Conservation (phyloP, 2,888 invertebrate genomes). For the Altica lythri region DNA sequence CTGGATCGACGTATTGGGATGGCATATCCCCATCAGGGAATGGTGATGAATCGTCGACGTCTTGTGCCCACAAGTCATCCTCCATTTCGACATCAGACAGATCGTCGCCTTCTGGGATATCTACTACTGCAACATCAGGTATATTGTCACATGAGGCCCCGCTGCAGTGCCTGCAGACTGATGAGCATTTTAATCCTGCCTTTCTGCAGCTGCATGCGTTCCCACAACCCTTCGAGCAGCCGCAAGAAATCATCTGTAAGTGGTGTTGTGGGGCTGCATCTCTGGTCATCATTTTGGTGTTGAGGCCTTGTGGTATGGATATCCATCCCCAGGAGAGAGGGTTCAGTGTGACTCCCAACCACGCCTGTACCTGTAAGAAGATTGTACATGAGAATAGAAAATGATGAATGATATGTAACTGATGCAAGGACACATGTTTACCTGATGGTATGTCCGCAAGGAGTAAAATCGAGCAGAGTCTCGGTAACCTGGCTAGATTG, state of each 20-base stretch:
- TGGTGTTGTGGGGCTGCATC: conserved; percentile 30
- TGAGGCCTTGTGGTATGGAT: conserved; percentile 30
- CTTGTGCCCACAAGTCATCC: conserved; percentile 4
- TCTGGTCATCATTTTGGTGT: conserved; percentile 23
- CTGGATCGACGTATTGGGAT: conserved; percentile 7
- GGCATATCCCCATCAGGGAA: conserved; percentile 4
- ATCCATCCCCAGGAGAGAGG: conserved; percentile 35
- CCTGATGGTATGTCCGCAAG: conserved; percentile 11
- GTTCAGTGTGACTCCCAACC: conserved; percentile 21
- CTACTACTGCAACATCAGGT: conserved; percentile 27
- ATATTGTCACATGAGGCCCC: conserved; percentile 25
- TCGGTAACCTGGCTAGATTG: conserved; percentile 35
- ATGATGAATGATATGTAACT: conserved; percentile 16
- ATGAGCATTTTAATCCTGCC: too few relatives aligned
- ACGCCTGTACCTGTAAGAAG: conserved; percentile 23
- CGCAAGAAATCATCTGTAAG: conserved; percentile 20
- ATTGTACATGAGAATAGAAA: conserved; percentile 24
- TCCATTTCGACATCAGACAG: conserved; percentile 24
- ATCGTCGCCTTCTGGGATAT: conserved; percentile 33
- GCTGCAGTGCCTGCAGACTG: too few relatives aligned
- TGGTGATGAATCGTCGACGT: conserved; percentile 9
- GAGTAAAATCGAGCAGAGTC: conserved; percentile 20
- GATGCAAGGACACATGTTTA: conserved; percentile 9
- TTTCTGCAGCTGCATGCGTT: conserved; percentile 41
- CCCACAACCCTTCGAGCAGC: too few relatives aligned